Evolutionary conservation across 2,797 vertebrate species (phyloP).

Genomic region (Loris lydekkerianus): DNA sequence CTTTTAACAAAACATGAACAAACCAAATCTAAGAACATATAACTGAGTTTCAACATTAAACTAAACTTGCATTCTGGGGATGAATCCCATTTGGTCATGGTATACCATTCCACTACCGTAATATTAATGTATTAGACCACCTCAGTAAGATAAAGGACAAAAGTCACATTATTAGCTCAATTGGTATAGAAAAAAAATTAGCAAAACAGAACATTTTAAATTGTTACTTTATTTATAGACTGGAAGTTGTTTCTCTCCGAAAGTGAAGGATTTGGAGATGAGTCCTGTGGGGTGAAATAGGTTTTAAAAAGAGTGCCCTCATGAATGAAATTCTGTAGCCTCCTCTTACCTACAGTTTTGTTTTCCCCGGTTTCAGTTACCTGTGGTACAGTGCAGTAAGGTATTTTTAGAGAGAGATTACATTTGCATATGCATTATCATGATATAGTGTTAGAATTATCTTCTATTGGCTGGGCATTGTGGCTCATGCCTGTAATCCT

Average conservation of each 20-base stretch:
- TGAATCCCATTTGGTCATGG: background rate
- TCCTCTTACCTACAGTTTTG: background rate
- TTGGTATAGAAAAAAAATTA: background rate
- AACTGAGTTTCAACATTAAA: background rate
- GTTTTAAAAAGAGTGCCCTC: background rate
- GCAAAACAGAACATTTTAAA: background rate
- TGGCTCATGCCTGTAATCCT: no score
- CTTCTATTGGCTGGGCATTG: background rate
- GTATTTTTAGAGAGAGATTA: no score
- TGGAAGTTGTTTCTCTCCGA: background rate
- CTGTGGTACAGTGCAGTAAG: no score
- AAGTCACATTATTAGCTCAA: background rate
- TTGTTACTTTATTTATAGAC: background rate
- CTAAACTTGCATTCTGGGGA: background rate
- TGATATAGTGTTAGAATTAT: background rate
- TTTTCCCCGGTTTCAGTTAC: background rate
- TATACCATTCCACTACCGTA: background rate
- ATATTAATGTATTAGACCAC: background rate
- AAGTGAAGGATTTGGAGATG: background rate
- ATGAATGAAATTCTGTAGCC: background rate
- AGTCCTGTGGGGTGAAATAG: background rate
- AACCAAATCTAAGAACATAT: background rate
- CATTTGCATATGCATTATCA: background rate
- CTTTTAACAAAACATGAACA: background rate
- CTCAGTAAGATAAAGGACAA: background rate